These are phyloP conservation scores for Lasioglossum figueresi DNA, from an alignment of 2,888 invertebrate species.

Conservation along the genomic window DNA sequence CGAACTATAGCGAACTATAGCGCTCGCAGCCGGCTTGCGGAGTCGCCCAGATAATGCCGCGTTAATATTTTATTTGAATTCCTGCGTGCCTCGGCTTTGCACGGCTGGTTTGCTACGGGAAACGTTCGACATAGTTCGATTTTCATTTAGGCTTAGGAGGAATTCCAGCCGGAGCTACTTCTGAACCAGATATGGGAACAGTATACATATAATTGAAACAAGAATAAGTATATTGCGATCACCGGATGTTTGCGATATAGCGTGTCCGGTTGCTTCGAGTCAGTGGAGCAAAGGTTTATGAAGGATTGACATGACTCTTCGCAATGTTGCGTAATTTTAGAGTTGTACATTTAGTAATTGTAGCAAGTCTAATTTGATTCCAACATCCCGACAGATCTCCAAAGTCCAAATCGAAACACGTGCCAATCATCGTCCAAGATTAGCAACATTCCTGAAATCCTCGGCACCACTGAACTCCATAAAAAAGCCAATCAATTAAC, in stretches of 20 bases:
- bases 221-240: background rate
- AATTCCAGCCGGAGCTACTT: background rate
- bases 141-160: background rate
- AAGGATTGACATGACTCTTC: background rate
- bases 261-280: background rate
- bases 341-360: background rate
- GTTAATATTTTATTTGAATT: slow-evolving; percentile 5
- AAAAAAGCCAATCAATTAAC: background rate
- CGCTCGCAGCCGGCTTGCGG: background rate
- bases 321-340: background rate
- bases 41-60: slow-evolving; percentile 5
- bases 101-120: background rate
- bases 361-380: background rate
- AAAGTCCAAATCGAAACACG: background rate
- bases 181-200: background rate
- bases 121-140: background rate
- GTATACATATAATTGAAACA: background rate
- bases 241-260: background rate
- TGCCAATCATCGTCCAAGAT: background rate
- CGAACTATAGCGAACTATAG: background rate
- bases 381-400: background rate
- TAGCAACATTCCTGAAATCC: background rate
- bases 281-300: background rate
- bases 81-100: background rate
- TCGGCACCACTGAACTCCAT: background rate